These are phyloP conservation scores for Mechanitis messenoides DNA, from an alignment of 2,888 invertebrate species.

Conservation along the genomic window DNA sequence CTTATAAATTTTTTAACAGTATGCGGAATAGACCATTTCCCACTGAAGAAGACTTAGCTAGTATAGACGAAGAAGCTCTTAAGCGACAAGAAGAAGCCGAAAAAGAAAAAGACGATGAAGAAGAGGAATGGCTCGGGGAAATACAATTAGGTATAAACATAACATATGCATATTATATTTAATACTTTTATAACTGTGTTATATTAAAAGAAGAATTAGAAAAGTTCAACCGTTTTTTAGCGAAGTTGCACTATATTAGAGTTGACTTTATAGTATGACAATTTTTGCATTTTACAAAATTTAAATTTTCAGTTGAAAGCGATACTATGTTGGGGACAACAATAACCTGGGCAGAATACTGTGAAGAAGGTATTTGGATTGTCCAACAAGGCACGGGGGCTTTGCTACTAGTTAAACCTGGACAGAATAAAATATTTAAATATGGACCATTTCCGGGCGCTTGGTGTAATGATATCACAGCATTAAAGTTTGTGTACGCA, in stretches of 20 bases:
- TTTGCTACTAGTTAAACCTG: conserved; percentile 52
- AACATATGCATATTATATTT: neutral
- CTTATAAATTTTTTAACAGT: conserved; percentile 34
- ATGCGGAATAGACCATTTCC: conserved; percentile 66
- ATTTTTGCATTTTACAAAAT: neutral
- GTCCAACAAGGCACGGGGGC: conserved; percentile 61
- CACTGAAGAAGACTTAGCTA: conserved; percentile 65
- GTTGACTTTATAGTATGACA: too few species aligned
- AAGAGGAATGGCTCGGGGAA: conserved; percentile 71
- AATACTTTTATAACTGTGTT: too few species aligned
- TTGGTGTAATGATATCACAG: conserved; percentile 61
- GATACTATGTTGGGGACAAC: conserved; percentile 58
- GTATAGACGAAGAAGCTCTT: conserved; percentile 74
- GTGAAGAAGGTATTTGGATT: conserved; percentile 61
- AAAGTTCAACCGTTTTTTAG: too few species aligned
- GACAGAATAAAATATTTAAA: conserved; percentile 53
- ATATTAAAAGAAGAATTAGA: too few species aligned
- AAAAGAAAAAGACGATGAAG: conserved; percentile 66
- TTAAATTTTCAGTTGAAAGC: conserved; percentile 49
- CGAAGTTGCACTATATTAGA: too few species aligned
- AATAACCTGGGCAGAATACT: conserved; percentile 63
- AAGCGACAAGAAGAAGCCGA: conserved; percentile 74
- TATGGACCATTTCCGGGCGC: conserved; percentile 61
- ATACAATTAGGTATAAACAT: conserved; percentile 77
- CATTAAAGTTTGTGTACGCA: conserved; percentile 57